Conservation (phyloP, 2,113 vertebrate genomes). For the Crypturellus undulatus region DNA sequence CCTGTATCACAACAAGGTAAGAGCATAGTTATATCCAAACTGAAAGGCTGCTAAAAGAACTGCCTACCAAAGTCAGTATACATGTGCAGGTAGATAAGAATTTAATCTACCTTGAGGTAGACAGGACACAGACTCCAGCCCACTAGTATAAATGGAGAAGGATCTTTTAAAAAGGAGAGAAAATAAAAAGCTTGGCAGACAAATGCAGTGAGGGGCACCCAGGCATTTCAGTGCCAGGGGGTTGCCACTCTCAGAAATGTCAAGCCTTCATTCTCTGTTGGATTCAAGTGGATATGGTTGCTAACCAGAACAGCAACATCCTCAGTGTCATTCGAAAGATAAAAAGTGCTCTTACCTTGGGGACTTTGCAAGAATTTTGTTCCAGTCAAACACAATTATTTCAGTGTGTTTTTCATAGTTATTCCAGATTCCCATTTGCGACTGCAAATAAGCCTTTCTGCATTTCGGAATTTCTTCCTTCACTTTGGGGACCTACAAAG, state of each 20-base stretch:
- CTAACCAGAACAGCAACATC: constrained; percentile 34
- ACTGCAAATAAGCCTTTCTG: constrained; percentile 71
- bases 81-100: background rate
- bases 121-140: background rate
- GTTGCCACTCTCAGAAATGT: constrained; percentile 41
- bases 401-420: constrained; percentile 69
- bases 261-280: constrained; percentile 49
- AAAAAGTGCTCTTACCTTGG: constrained; percentile 79
- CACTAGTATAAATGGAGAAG: background rate
- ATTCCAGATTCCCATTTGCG: constrained; percentile 76
- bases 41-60: constrained; percentile 5
- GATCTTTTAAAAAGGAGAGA: background rate
- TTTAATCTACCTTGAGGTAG: background rate
- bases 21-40: background rate
- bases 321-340: constrained; percentile 57
- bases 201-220: constrained; percentile 17
- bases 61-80: background rate
- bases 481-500: constrained; percentile 70
- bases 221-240: background rate
- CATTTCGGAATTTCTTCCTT: constrained; percentile 67
- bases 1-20: background rate
- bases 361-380: constrained; percentile 72
- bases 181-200: constrained; percentile 9
- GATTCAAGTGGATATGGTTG: constrained; percentile 51
- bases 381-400: constrained; percentile 79